Evolutionary conservation across 2,888 invertebrate species (phyloP), one percentile per base, ranked within the genome.

Genomic region (Doris montereyensis): DNA sequence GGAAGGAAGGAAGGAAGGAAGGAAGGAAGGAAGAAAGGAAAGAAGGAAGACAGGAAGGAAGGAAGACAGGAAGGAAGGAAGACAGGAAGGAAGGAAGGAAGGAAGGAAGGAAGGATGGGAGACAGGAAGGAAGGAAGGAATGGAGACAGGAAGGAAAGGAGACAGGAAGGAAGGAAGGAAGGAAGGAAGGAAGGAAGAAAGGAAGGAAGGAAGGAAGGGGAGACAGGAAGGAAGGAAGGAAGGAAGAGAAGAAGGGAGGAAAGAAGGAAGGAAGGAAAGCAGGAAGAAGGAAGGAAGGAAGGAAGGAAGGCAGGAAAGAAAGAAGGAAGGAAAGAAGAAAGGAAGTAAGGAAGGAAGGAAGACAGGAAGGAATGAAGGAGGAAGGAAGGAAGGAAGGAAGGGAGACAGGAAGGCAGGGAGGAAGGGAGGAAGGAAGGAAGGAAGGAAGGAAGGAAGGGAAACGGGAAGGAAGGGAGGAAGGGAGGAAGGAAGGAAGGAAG

Each of bases 361-460:
- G 52, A 17, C 5, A 41, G 52, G 52, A 41, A 41, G 52, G 52
- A 17, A 17, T 5, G 52, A 41, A 41, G 17, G 17, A 41, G 52
- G 52, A 41, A 41, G 52, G 52, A 67, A 10, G 62, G 81, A 24
- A 74, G 78, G 81, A 76, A 81, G 77, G 80, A 77, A 81, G 81
- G 82, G 76, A 79, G 81, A 79, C 81, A 72, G 82, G 79, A 81
- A 71, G 80, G 82, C 77, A 78, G 79, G 82, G 76, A 78, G 79
- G 81, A 80, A 80, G 80, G 80, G 73, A 81, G 81, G 83, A 81
- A 82, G 82, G 81, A 79, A 77, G 81, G 81, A 78, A 82, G 79
- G 80, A 80, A 77, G 79, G 81, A 82, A 79, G 82, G 82, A 72
- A 81, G 81, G 83, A 81, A 78, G 81, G 81, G 72, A 77, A 80